Evolutionary conservation across 2,888 invertebrate species (phyloP).

Genomic region (Hoplodrina ambigua): DNA sequence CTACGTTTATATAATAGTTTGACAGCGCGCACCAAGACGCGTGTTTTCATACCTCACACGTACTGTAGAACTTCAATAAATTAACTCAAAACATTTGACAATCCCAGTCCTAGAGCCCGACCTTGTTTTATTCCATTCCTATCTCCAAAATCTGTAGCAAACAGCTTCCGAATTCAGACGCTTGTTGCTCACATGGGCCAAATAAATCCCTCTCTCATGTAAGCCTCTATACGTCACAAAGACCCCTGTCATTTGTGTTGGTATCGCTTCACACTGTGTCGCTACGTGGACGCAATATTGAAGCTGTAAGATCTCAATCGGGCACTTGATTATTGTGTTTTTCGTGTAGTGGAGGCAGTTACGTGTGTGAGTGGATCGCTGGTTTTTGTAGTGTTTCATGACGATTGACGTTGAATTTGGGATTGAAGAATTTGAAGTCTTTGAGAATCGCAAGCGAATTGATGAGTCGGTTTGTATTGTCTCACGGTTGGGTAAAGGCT

Average conservation of each 20-base stretch:
- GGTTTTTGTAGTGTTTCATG: neutral
- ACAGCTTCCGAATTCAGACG: slow-evolving; percentile 33
- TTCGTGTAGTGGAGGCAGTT: slow-evolving; percentile 16
- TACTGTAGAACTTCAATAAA: too few relatives aligned
- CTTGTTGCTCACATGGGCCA: slow-evolving; percentile 43
- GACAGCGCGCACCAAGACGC: too few relatives aligned
- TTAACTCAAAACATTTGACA: too few relatives aligned
- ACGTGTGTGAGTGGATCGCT: neutral
- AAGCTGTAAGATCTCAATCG: slow-evolving; percentile 37
- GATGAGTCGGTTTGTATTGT: too few relatives aligned
- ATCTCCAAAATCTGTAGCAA: slow-evolving; percentile 38
- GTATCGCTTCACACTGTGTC: slow-evolving; percentile 36
- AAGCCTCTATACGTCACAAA: slow-evolving; percentile 50
- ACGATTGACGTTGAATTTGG: neutral
- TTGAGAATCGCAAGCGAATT: neutral
- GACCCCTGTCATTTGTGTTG: slow-evolving; percentile 53
- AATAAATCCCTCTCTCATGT: slow-evolving; percentile 50
- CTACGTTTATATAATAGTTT: too few relatives aligned
- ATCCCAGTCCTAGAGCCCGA: neutral
- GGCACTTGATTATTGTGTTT: slow-evolving; percentile 40
- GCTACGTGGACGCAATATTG: slow-evolving; percentile 49
- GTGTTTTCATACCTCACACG: too few relatives aligned
- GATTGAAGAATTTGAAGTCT: too few relatives aligned
- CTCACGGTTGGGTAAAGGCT: too few relatives aligned
- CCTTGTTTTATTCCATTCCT: slow-evolving; percentile 22